Conservation (phyloP, 2,797 vertebrate species). For the Crenuchus spilurus region DNA sequence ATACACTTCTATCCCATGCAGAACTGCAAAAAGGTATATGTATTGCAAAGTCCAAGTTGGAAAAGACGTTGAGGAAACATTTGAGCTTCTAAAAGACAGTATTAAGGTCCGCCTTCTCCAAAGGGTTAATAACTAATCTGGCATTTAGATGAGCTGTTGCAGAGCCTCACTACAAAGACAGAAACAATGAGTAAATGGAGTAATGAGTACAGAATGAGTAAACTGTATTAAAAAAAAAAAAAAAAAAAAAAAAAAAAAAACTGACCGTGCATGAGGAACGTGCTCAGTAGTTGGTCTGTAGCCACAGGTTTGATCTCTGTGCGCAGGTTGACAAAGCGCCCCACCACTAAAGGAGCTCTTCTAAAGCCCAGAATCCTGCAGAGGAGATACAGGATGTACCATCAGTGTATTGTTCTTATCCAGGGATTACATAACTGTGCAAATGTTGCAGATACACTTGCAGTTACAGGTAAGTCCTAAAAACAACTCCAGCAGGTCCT, state of each 20-base stretch:
- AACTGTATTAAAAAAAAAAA: background rate
- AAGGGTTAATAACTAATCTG: too few relatives aligned
- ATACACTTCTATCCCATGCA: too few relatives aligned
- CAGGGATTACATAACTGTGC: background rate
- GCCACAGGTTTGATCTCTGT: conserved; percentile 95
- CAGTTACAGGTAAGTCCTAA: background rate
- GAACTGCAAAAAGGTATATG: too few relatives aligned
- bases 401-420: background rate
- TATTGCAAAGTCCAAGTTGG: too few relatives aligned
- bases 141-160: too few relatives aligned
- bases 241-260: background rate
- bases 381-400: background rate
- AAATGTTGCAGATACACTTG: background rate
- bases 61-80: too few relatives aligned
- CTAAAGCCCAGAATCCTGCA: conserved; percentile 94
- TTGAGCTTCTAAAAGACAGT: too few relatives aligned
- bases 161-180: too few relatives aligned
- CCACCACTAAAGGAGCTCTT: conserved; percentile 92
- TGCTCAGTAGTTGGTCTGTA: conserved; percentile 93
- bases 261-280: conserved; percentile 92
- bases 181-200: too few relatives aligned
- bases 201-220: too few relatives aligned
- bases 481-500: background rate
- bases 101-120: too few relatives aligned
- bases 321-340: conserved; percentile 90